phyloP scores from a whole-genome alignment of 2,888 invertebrate species.

The Mayetiola destructor region DNA sequence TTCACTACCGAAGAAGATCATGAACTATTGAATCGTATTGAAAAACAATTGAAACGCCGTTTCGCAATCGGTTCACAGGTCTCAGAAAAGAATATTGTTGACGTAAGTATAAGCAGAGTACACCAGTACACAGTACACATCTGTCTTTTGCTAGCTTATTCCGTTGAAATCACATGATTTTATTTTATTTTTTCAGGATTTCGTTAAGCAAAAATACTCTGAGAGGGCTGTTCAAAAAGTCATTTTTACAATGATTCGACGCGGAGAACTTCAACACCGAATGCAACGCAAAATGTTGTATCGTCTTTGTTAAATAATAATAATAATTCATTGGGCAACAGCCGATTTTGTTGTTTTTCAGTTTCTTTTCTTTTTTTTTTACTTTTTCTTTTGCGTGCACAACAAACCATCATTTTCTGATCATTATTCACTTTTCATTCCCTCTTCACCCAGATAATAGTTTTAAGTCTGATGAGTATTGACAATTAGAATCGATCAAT shows the following conservation, averaged over 20 bases:
- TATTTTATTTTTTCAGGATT: slow-evolving; percentile 40
- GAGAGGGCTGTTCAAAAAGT: slow-evolving; percentile 81
- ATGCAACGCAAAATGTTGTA: slow-evolving; percentile 95
- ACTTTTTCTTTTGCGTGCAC: too few species aligned
- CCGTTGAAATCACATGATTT: neutral
- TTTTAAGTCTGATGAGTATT: too few species aligned
- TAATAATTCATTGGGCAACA: too few species aligned
- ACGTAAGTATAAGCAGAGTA: slow-evolving; percentile 31
- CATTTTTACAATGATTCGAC: slow-evolving; percentile 81
- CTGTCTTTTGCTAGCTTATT: neutral
- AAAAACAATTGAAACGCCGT: slow-evolving; percentile 83
- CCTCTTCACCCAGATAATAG: too few species aligned
- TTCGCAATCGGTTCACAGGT: slow-evolving; percentile 95
- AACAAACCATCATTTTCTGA: too few species aligned
- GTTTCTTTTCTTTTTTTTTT: too few species aligned
- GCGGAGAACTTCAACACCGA: slow-evolving; percentile 91
- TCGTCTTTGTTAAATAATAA: slow-evolving; percentile 68
- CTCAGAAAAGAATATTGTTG: slow-evolving; percentile 83
- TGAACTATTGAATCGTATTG: slow-evolving; percentile 75
- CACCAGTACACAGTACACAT: neutral
- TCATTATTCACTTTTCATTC: too few species aligned
- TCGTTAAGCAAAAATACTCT: slow-evolving; percentile 67
- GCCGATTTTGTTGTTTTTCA: too few species aligned
- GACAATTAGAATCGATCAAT: too few species aligned
- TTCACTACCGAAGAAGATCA: slow-evolving; percentile 92